Conservation (phyloP, 2,888 invertebrate species). For the Pharmacophagus antenor region DNA sequence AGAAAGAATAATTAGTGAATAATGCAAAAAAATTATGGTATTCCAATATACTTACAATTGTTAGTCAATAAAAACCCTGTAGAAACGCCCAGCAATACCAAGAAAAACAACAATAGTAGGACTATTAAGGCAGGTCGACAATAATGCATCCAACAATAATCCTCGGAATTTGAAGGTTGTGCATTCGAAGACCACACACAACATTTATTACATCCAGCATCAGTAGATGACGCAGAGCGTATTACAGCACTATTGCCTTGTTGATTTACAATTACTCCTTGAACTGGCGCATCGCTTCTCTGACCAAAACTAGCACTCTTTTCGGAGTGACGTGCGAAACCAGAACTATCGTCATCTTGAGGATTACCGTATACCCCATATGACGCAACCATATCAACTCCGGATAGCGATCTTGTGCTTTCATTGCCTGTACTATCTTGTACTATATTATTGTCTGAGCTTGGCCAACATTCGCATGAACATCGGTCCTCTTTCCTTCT, state of each 20-base stretch:
- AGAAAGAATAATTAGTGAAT: too few species aligned
- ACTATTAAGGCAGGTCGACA: conserved; percentile 79
- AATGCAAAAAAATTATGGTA: background rate
- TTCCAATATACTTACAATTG: conserved; percentile 72
- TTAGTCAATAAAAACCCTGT: conserved; percentile 81
- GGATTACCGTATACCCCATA: conserved; percentile 78
- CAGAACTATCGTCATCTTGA: conserved; percentile 74
- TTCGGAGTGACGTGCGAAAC: conserved; percentile 69
- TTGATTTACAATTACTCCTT: conserved; percentile 77
- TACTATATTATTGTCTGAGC: conserved; percentile 64
- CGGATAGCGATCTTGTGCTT: conserved; percentile 70
- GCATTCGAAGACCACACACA: conserved; percentile 59
- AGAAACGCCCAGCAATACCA: conserved; percentile 78
- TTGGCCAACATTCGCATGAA: conserved; percentile 79
- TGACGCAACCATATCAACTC: conserved; percentile 77
- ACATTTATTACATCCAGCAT: conserved; percentile 60
- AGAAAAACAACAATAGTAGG: conserved; percentile 75
- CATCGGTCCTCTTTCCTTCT: conserved; percentile 75
- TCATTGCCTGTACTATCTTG: conserved; percentile 63
- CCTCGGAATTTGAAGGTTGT: conserved; percentile 69
- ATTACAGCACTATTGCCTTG: conserved; percentile 77
- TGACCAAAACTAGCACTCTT: conserved; percentile 67
- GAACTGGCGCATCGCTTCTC: conserved; percentile 69
- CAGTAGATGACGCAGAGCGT: conserved; percentile 50
- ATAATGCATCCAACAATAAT: conserved; percentile 78